Conservation (phyloP, 2,797 vertebrate species). For the Melanotaenia maccullochi region DNA sequence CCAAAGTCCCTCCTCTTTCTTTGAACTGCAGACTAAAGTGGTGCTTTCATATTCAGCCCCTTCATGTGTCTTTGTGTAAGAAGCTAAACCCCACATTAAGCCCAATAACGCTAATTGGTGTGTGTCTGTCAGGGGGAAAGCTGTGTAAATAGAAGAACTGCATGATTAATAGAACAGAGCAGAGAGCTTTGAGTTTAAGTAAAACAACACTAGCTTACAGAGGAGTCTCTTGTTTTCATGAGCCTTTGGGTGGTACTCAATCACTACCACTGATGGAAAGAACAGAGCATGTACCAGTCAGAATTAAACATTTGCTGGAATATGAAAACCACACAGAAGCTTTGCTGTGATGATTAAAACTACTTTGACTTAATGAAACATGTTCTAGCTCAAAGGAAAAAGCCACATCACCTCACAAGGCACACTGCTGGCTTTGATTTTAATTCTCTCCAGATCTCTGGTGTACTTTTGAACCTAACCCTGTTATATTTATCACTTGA, state of each 20-base stretch:
- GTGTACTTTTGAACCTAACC: conserved; percentile 27
- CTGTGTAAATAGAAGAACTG: too few relatives aligned
- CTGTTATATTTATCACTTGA: conserved; percentile 28
- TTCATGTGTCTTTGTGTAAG: too few relatives aligned
- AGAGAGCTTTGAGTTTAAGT: background rate
- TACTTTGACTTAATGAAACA: conserved; percentile 1
- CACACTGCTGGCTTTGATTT: conserved; percentile 22
- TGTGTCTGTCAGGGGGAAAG: too few relatives aligned
- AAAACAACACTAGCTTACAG: background rate
- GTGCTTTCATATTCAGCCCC: too few relatives aligned
- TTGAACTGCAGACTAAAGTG: background rate
- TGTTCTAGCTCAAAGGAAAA: conserved; percentile 1
- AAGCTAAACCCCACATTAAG: too few relatives aligned
- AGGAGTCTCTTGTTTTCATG: conserved; percentile 32
- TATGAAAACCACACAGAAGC: conserved; percentile 38
- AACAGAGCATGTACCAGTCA: conserved; percentile 29
- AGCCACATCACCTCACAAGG: conserved; percentile 5
- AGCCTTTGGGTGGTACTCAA: conserved; percentile 47
- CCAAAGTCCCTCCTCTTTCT: conserved; percentile 9
- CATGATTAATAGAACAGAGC: background rate
- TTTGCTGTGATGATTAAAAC: conserved; percentile 9
- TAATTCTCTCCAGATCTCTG: conserved; percentile 22
- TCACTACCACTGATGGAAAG: conserved; percentile 42
- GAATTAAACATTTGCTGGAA: conserved; percentile 10
- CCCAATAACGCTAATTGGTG: too few relatives aligned